A percentile compares a stretch with the other conserved stretches of the same genome.
These are phyloP conservation scores for Wiebesia pumilae DNA, from an alignment of 1,140 invertebrate genomes.

Conservation along the genomic window DNA sequence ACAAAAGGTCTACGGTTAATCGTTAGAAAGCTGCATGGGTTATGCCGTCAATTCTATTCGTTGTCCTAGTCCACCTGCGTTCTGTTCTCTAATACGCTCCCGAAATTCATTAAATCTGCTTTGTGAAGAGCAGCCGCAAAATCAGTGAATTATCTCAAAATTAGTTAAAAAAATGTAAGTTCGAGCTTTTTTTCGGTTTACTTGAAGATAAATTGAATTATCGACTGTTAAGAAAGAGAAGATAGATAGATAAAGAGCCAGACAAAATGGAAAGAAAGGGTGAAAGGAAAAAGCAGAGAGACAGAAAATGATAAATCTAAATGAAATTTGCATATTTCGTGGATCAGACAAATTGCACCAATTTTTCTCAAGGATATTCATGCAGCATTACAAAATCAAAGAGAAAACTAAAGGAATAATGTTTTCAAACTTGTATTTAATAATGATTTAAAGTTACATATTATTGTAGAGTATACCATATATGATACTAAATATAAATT, in stretches of 20 bases:
- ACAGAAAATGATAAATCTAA: neutral
- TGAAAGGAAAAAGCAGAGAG: too few relatives aligned
- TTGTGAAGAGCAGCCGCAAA: neutral
- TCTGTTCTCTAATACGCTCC: neutral
- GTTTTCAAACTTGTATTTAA: constrained; percentile 15
- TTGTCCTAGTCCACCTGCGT: neutral
- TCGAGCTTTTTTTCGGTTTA: neutral
- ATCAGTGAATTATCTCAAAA: neutral
- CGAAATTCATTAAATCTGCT: neutral
- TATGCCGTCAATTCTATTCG: neutral
- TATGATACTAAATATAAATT: constrained; percentile 14
- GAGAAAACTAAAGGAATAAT: neutral
- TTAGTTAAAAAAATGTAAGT: neutral
- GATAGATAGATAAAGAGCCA: neutral
- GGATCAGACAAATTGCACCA: neutral
- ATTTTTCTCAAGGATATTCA: neutral
- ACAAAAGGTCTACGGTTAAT: neutral
- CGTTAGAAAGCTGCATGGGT: neutral
- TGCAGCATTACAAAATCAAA: neutral
- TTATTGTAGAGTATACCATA: neutral
- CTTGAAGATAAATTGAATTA: neutral
- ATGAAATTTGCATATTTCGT: neutral
- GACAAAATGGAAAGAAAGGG: neutral
- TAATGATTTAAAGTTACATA: constrained; percentile 1
- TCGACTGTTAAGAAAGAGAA: neutral